Evolutionary conservation across 2,888 invertebrate genomes (phyloP), one percentile per base, ranked within the genome.

Genomic region (Zeuzera pyrina): DNA sequence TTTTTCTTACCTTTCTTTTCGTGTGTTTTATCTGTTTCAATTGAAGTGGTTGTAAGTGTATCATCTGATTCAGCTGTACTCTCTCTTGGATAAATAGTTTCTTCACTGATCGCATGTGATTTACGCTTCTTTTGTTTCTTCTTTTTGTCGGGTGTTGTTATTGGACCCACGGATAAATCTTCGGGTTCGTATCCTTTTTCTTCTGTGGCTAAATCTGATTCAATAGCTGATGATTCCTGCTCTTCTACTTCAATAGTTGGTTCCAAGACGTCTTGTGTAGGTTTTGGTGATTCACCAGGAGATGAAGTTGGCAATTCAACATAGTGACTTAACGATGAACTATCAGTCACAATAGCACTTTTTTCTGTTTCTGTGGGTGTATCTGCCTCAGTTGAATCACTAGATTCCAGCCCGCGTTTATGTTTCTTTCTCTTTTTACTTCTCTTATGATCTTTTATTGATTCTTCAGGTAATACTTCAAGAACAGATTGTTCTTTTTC

Each of bases 161-260:
- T 40, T 35, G 49, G 55, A 15, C 52, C 83, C 12, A 87, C 71
- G 1, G 89, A 87, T 39, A 88, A 77, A 42, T 88, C 86, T 51
- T 90, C 92, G 6, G 90, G 86, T 57, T 92, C 91, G 52, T 92
- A 92, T n/a, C 91, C 91, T 38, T 81, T 81, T 54, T 88, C 89
- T 58, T 85, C 85, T 27, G 79, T 69, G 21, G 64, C 53, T 22
- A 65, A 60, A 30, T 74, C 70, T 32, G 78, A 78, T 33, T 84
- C 85, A 14, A 69, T 56, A 29, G 67, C 47, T 42, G 84, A 78
- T 5, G 86, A 81, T 36, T 63, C 53, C 6, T 79, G 83, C 24
- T 83, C 76, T 49, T 84, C 81, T 1, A 84, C 81, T 29, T 29
- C 28, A 12, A 34, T 24, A 24, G 33, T 31, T 10, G 39, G 40